Evolutionary conservation across 2,113 vertebrate genomes (phyloP).

Genomic region (Triplophysa tibetana): DNA sequence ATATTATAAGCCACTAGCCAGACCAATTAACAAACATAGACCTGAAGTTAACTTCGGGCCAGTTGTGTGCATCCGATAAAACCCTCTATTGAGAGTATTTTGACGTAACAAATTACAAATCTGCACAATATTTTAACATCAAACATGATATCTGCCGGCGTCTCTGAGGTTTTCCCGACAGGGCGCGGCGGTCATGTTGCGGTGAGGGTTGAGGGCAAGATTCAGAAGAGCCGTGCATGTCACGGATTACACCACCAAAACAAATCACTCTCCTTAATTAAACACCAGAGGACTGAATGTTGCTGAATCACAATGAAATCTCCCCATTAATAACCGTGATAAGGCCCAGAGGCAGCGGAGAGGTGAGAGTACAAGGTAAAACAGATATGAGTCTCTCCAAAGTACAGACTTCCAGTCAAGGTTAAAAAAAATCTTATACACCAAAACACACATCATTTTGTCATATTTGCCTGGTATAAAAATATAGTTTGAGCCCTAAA

Average conservation of each 20-base stretch:
- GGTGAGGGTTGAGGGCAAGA: no score
- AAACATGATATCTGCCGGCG: not conserved
- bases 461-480: no score
- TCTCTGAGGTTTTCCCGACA: not conserved
- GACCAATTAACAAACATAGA: no score
- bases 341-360: slow-evolving; percentile 8
- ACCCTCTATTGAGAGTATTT: no score
- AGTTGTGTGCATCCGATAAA: no score
- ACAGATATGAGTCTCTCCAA: not conserved
- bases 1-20: no score
- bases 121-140: slow-evolving; percentile 13
- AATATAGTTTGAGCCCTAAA: no score
- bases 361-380: slow-evolving; percentile 21
- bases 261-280: slow-evolving; percentile 36
- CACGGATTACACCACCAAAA: slow-evolving; percentile 36
- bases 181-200: no score
- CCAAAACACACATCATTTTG: no score
- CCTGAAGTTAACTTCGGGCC: no score
- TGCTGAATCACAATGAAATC: slow-evolving; percentile 30
- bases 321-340: slow-evolving; percentile 28
- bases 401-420: not conserved
- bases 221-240: not conserved
- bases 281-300: slow-evolving; percentile 32
- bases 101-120: no score
- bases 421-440: not conserved